Percentiles rank a stretch among this genome's conserved stretches.
These are phyloP conservation scores for Laspeyria flexula DNA, from an alignment of 2,888 invertebrate genomes.

Conservation along the genomic window DNA sequence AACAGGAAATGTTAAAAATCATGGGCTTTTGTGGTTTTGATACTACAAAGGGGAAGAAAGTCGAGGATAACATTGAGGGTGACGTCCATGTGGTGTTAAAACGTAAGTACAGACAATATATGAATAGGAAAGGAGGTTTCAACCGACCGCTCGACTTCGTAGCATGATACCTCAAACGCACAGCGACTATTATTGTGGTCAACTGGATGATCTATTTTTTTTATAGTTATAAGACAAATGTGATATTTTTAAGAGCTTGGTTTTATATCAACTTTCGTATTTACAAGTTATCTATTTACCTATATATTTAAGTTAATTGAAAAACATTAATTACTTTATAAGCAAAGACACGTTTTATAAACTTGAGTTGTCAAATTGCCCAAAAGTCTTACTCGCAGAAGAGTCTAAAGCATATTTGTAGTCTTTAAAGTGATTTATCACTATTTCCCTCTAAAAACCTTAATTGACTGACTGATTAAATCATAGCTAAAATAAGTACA, in stretches of 20 bases:
- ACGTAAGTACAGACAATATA: conserved; percentile 98
- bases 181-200: conserved; percentile 19
- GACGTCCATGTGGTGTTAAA: conserved; percentile 98
- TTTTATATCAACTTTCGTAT: conserved; percentile 41
- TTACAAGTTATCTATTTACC: conserved; percentile 3
- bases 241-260: conserved; percentile 52
- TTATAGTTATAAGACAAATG: conserved; percentile 47
- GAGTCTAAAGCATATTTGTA: too few species aligned
- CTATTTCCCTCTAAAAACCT: too few species aligned
- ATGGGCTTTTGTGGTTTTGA: conserved; percentile 99
- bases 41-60: conserved; percentile 98
- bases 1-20: conserved; percentile 97
- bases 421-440: too few species aligned
- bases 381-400: too few species aligned
- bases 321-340: too few species aligned
- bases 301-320: too few species aligned
- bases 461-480: too few species aligned
- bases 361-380: too few species aligned
- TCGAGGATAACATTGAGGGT: conserved; percentile 97
- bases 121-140: conserved; percentile 99
- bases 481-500: too few species aligned
- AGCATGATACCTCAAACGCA: conserved; percentile 81
- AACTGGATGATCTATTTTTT: conserved; percentile 27
- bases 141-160: conserved; percentile 99
- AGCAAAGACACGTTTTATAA: too few species aligned